phyloP scores from a whole-genome alignment of 1,140 invertebrate species.

The Anoplophora glabripennis region DNA sequence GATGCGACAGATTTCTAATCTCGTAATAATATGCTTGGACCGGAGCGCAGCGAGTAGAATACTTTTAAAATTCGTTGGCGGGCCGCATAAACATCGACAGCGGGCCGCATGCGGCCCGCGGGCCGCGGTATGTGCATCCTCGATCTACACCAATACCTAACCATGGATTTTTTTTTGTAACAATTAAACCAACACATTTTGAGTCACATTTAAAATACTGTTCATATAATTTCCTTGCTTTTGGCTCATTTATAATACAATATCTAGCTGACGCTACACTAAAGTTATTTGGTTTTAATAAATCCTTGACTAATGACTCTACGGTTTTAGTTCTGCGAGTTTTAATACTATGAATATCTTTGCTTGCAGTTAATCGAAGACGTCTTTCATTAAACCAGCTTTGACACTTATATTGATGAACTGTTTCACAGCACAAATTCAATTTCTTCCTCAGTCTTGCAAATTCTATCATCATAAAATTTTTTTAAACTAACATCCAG shows the following conservation, averaged over 20 bases:
- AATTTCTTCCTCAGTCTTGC: not conserved
- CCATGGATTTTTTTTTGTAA: too few species aligned
- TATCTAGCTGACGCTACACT: not conserved
- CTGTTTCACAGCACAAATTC: not conserved
- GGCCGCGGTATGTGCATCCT: too few species aligned
- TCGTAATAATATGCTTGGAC: too few species aligned
- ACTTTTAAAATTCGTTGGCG: too few species aligned
- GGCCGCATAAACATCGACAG: too few species aligned
- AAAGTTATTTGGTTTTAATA: not conserved
- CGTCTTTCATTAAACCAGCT: not conserved
- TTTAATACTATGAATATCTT: not conserved
- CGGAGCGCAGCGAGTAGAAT: too few species aligned
- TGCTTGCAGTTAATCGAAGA: not conserved
- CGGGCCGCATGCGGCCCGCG: too few species aligned
- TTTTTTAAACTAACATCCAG: not conserved
- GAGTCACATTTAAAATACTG: too few species aligned
- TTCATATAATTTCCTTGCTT: not conserved
- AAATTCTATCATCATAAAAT: not conserved
- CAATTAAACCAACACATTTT: too few species aligned
- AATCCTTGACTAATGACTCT: not conserved
- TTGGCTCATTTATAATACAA: not conserved
- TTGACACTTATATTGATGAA: not conserved
- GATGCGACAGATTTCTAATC: too few species aligned
- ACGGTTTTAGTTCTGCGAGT: not conserved
- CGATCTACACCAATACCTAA: too few species aligned